Evolutionary conservation across 2,797 vertebrate species (phyloP), one percentile per base, ranked within the genome.

Genomic region (Atherinosoma microstoma): DNA sequence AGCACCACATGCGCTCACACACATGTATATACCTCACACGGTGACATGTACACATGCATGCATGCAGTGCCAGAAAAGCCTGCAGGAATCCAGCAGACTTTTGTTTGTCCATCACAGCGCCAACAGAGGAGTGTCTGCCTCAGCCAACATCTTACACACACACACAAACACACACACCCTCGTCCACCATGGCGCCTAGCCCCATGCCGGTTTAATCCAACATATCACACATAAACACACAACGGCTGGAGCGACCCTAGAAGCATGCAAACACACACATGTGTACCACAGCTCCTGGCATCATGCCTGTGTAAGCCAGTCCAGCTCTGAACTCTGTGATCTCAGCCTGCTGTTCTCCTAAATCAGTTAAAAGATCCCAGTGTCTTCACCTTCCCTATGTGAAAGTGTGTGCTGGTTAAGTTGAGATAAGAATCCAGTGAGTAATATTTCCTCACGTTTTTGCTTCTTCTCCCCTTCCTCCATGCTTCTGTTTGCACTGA

Each of bases 71-170:
- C 84, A 78, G 73, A 71, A 79, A 89, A 82, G 81, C 76, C 86
- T 67, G 62, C 83, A 86, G 85, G 89, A 88, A 80, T 86, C 86
- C 82, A 78, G 81, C 73, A 64, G 75, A 85, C 87, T 84, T 90
- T 89, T 92, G 86, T 92, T 89, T 86, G 87, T 89, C 81, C 81
- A 82, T 86, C 68, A 63, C 67, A 68, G 82, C 2, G 60, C 73
- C 67, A 56, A 75, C 79, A 79, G 88, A 83, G 86, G 80, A 87
- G 89, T 88, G 85, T 87, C 80, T 87, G 89, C 80, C 80, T 73
- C 65, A 77, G 89, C 88, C 88, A 88, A 89, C 85, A 86, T 88
- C 84, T 83, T 60, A 64, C 62, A 64, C 79, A 73, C 60, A 74
- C 60, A 70, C 62, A 73, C 60, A 74, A 56, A 70, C 38, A 64